Percentiles rank a stretch among this genome's conserved stretches.
Conservation (phyloP, 2,888 invertebrate species). For the Brenthis ino region DNA sequence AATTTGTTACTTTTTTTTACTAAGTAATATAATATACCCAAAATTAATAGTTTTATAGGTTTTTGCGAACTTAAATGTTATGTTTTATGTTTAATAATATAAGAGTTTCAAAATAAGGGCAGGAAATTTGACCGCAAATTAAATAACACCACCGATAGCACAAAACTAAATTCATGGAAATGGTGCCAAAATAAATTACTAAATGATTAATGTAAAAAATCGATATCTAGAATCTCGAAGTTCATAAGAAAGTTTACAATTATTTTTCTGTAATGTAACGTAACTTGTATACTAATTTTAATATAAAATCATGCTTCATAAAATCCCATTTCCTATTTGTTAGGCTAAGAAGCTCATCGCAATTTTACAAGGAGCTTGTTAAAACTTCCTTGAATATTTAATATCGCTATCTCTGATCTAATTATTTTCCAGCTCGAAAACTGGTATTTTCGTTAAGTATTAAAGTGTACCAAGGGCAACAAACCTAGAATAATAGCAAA, state of each 20-base stretch:
- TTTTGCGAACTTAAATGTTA: too few relatives aligned
- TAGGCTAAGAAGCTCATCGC: constrained; percentile 10
- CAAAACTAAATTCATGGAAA: too few relatives aligned
- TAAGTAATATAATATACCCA: too few relatives aligned
- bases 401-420: constrained; percentile 18
- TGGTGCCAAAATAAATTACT: too few relatives aligned
- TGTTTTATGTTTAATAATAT: too few relatives aligned
- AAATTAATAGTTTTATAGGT: too few relatives aligned
- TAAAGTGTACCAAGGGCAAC: neutral
- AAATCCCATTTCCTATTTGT: constrained; percentile 13
- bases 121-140: too few relatives aligned
- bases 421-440: constrained; percentile 9
- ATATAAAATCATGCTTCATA: neutral
- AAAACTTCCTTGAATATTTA: constrained; percentile 26
- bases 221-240: neutral
- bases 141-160: too few relatives aligned
- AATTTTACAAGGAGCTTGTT: constrained; percentile 26
- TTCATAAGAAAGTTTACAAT: neutral
- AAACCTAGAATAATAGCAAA: too few relatives aligned
- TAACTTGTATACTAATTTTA: neutral
- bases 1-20: too few relatives aligned
- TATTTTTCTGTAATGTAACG: neutral
- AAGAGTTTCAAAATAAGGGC: too few relatives aligned
- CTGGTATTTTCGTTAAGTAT: constrained; percentile 8
- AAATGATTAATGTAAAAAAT: neutral